Conservation (phyloP, 2,888 invertebrate species). For the Ectemnius lituratus region DNA sequence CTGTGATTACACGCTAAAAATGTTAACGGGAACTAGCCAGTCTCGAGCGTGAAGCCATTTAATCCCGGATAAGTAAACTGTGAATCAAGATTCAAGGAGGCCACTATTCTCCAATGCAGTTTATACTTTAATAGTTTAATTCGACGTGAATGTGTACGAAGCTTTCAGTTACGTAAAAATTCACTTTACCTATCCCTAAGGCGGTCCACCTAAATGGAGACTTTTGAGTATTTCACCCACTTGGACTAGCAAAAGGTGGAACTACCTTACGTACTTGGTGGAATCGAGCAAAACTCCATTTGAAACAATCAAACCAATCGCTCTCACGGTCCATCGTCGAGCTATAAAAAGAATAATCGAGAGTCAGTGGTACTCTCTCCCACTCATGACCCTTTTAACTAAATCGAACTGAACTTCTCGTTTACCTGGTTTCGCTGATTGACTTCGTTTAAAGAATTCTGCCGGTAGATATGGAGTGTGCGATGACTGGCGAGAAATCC, state of each 20-base stretch:
- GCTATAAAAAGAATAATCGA: constrained; percentile 35
- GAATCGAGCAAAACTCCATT: constrained; percentile 26
- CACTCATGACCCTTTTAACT: constrained; percentile 24
- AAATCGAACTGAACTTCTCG: constrained; percentile 30
- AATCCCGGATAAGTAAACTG: no score
- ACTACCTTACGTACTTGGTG: constrained; percentile 14
- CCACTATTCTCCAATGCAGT: no score
- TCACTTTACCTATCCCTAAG: no score
- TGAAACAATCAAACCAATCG: constrained; percentile 35
- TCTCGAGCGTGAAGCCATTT: no score
- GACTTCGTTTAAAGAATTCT: constrained; percentile 28
- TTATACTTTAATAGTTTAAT: no score
- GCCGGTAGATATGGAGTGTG: constrained; percentile 8
- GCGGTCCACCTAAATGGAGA: not conserved
- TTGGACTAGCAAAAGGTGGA: not conserved
- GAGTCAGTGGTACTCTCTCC: constrained; percentile 22
- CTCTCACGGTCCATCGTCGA: constrained; percentile 10
- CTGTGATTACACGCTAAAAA: no score
- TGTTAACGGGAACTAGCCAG: no score
- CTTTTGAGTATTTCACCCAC: not conserved
- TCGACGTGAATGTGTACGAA: no score
- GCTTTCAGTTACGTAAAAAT: no score
- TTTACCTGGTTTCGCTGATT: constrained; percentile 33
- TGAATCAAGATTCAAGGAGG: no score
- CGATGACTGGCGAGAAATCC: not conserved